These are phyloP conservation scores for Phenganax stokvisi DNA, from an alignment of 92 coral and sea anemone genomes.

Conservation along the genomic window DNA sequence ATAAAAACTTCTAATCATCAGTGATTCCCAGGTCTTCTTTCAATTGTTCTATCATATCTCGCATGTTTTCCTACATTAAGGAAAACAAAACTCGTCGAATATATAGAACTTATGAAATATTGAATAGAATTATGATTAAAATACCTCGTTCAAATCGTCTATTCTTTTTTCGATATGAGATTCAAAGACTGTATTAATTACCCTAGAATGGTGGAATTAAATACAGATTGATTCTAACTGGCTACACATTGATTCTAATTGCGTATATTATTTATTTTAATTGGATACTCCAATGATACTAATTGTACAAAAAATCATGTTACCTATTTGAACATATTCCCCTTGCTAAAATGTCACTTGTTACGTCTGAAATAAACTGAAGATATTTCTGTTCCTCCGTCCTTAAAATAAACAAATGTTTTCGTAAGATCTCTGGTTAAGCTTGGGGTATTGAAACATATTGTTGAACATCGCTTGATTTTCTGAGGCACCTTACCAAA, in stretches of 20 bases:
- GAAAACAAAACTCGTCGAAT: not conserved
- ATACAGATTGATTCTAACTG: not conserved
- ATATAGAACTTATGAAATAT: not conserved
- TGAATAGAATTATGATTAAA: not conserved
- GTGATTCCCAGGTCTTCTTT: conserved; percentile 66
- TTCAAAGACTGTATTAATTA: conserved; percentile 71
- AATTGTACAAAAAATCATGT: not conserved
- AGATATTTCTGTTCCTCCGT: conserved; percentile 74
- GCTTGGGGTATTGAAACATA: conserved; percentile 26
- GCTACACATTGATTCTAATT: not conserved
- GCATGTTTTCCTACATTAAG: conserved; percentile 41
- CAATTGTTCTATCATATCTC: conserved; percentile 71
- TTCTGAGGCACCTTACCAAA: not conserved
- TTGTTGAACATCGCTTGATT: not conserved
- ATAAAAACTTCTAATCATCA: conserved; percentile 19
- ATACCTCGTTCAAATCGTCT: conserved; percentile 70
- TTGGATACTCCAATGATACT: not conserved
- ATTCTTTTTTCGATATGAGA: conserved; percentile 74
- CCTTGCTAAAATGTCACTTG: conserved; percentile 69
- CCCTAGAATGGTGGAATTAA: conserved; percentile 45
- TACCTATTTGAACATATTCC: conserved; percentile 80
- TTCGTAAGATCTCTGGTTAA: conserved; percentile 13
- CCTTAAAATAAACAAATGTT: conserved; percentile 39
- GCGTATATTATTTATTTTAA: not conserved
- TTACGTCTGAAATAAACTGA: conserved; percentile 75